Evolutionary conservation across 2,888 invertebrate genomes (phyloP).

Genomic region (Aphidoletes aphidimyza): DNA sequence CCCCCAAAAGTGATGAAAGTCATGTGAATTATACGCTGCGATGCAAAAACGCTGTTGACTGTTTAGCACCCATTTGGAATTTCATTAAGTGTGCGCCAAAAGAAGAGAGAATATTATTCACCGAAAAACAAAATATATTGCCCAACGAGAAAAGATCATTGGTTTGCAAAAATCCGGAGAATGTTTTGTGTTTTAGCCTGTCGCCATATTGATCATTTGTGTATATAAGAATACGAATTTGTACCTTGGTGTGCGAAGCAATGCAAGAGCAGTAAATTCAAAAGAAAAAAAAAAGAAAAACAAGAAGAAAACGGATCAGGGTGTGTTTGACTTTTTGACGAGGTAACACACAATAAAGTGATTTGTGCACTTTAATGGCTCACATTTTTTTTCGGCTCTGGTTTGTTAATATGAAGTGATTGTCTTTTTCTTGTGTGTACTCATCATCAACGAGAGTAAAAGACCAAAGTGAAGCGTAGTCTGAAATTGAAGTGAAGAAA

Average conservation of each 20-base stretch:
- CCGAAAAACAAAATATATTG: neutral
- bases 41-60: neutral
- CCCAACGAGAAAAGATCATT: neutral
- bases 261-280: neutral
- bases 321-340: slow-evolving; percentile 26
- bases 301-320: neutral
- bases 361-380: neutral
- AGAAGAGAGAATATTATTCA: too few species aligned
- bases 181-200: neutral
- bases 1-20: neutral
- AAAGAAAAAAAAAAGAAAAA: neutral
- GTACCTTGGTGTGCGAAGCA: neutral
- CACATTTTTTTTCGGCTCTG: neutral
- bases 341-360: neutral
- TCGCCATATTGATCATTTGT: slow-evolving; percentile 46
- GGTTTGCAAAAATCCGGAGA: neutral
- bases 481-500: neutral
- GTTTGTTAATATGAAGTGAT: neutral
- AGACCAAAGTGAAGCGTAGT: slow-evolving; percentile 40
- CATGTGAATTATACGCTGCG: neutral
- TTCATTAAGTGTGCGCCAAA: neutral
- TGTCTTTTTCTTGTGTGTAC: neutral
- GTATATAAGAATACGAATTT: neutral
- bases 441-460: slow-evolving; percentile 19
- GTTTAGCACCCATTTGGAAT: slow-evolving; percentile 8